Conservation (phyloP, 2,797 vertebrate genomes). For the Amblyraja radiata region DNA sequence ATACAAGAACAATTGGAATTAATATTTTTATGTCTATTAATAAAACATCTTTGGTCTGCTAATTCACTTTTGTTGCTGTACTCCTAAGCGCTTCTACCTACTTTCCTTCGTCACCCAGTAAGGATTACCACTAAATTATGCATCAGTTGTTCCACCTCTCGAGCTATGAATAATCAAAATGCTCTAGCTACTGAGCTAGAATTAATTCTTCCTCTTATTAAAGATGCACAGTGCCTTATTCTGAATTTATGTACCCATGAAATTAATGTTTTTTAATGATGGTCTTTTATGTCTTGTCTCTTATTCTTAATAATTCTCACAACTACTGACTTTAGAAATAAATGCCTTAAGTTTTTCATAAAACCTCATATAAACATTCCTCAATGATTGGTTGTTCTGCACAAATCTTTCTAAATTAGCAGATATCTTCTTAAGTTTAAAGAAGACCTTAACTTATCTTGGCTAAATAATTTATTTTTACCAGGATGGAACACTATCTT, state of each 20-base stretch:
- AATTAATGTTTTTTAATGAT: background rate
- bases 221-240: background rate
- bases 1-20: background rate
- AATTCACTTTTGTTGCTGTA: background rate
- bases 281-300: background rate
- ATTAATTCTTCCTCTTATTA: slow-evolving; percentile 5
- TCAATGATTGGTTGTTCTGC: background rate
- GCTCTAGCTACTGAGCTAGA: background rate
- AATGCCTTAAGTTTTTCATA: background rate
- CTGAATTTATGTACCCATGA: background rate
- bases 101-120: background rate
- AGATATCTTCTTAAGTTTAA: background rate
- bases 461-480: background rate
- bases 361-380: background rate
- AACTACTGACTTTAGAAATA: background rate
- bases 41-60: background rate
- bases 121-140: slow-evolving; percentile 17
- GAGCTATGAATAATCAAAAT: slow-evolving; percentile 27
- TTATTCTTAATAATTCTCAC: background rate
- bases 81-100: background rate
- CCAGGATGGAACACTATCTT: background rate
- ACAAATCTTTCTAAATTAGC: background rate
- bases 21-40: background rate
- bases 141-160: slow-evolving; percentile 16
- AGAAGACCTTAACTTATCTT: background rate